phyloP scores from a whole-genome alignment of 2,888 invertebrate species.

The Troides oblongomaculatus region DNA sequence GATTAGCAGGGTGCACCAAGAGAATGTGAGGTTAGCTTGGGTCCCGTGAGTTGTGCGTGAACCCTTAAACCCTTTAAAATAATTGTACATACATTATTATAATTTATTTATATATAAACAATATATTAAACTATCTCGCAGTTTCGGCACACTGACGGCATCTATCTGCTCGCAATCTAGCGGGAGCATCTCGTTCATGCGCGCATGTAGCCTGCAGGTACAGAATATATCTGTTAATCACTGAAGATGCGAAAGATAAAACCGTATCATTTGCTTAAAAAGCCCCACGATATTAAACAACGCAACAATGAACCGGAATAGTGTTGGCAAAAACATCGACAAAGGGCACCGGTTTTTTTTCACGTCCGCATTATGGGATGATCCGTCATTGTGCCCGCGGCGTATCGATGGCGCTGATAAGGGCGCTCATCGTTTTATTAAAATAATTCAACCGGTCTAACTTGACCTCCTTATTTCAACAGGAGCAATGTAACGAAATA shows the following conservation, averaged over 20 bases:
- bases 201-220: slow-evolving; percentile 38
- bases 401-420: slow-evolving; percentile 74
- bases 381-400: slow-evolving; percentile 71
- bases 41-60: no score
- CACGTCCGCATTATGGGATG: slow-evolving; percentile 73
- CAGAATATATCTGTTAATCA: slow-evolving; percentile 48
- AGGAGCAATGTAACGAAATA: slow-evolving; percentile 20
- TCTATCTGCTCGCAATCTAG: neutral
- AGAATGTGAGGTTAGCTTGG: no score
- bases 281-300: slow-evolving; percentile 75
- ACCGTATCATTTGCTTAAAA: slow-evolving; percentile 79
- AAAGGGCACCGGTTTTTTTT: slow-evolving; percentile 58
- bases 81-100: no score
- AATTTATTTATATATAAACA: no score
- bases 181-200: slow-evolving; percentile 29
- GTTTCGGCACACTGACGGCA: neutral
- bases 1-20: no score
- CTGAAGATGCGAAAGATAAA: slow-evolving; percentile 63
- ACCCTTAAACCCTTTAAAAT: no score
- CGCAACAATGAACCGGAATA: slow-evolving; percentile 69
- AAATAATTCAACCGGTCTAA: slow-evolving; percentile 56
- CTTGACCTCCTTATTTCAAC: slow-evolving; percentile 42
- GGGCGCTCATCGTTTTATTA: slow-evolving; percentile 70
- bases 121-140: neutral
- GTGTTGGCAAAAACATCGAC: slow-evolving; percentile 59